A percentile compares a stretch with the other conserved stretches of the same genome.
phyloP scores from a whole-genome alignment of 1,140 invertebrate species.

The Dolichoris vasculosae region DNA sequence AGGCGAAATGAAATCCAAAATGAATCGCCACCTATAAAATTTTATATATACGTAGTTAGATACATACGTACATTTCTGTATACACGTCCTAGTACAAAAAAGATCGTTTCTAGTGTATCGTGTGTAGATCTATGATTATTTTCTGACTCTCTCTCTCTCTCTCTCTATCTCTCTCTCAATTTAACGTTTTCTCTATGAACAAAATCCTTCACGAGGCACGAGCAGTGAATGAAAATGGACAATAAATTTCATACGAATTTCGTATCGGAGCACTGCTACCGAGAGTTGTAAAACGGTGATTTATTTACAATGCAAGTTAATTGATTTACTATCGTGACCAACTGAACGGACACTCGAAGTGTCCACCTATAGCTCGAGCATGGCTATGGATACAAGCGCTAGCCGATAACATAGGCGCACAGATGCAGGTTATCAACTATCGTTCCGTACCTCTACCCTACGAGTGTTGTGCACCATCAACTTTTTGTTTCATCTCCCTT shows the following conservation, averaged over 20 bases:
- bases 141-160: slow-evolving; percentile 34
- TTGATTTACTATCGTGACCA: slow-evolving; percentile 67
- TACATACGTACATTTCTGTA: not conserved
- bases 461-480: slow-evolving; percentile 19
- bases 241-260: slow-evolving; percentile 67
- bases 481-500: slow-evolving; percentile 7
- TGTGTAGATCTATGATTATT: not conserved
- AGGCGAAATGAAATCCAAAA: slow-evolving; percentile 33
- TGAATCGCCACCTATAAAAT: slow-evolving; percentile 9
- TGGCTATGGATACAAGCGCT: not conserved
- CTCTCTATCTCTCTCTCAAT: not conserved
- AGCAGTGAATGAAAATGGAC: slow-evolving; percentile 60
- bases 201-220: not conserved
- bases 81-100: not conserved
- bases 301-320: slow-evolving; percentile 70
- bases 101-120: not conserved
- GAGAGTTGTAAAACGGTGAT: slow-evolving; percentile 69
- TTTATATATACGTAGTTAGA: not conserved
- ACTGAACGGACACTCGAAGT: slow-evolving; percentile 7
- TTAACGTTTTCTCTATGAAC: not conserved
- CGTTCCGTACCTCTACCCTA: slow-evolving; percentile 1
- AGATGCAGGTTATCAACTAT: slow-evolving; percentile 49
- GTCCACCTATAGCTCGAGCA: not conserved
- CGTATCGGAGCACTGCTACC: slow-evolving; percentile 53
- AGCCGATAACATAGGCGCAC: not conserved